Evolutionary conservation across 2,888 invertebrate genomes (phyloP).

Genomic region (Drosophila tripunctata): DNA sequence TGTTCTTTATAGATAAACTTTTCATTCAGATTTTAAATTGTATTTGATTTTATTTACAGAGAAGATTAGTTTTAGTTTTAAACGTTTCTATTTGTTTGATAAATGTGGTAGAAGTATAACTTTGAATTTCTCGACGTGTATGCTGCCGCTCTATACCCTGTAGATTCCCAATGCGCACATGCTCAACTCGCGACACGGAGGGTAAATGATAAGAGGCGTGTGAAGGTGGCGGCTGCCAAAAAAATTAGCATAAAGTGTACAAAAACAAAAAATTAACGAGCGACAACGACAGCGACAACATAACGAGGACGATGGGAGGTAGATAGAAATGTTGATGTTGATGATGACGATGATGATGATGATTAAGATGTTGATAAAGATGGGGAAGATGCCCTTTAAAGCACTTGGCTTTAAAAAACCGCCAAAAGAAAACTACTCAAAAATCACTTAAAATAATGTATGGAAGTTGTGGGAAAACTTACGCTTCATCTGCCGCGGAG

Average conservation of each 20-base stretch:
- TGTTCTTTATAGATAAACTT: no score
- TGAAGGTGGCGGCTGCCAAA: constrained; percentile 53
- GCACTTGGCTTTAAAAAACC: constrained; percentile 46
- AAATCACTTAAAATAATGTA: no score
- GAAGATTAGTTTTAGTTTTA: no score
- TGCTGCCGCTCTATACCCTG: constrained; percentile 8
- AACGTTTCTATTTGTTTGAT: no score
- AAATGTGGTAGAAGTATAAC: not conserved
- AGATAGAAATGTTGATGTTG: constrained; percentile 1
- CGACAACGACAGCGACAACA: constrained; percentile 47
- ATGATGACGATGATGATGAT: constrained; percentile 8
- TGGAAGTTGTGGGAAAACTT: constrained; percentile 60
- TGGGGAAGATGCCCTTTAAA: constrained; percentile 66
- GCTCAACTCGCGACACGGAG: constrained; percentile 38
- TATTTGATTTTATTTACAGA: no score
- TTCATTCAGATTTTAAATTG: no score
- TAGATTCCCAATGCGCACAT: constrained; percentile 26
- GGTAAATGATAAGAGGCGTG: constrained; percentile 38
- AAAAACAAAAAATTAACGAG: constrained; percentile 73
- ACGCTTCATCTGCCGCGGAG: constrained; percentile 84
- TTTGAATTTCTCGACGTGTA: not conserved
- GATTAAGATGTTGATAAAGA: constrained; percentile 15
- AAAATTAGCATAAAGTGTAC: constrained; percentile 73
- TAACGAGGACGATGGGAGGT: constrained; percentile 1
- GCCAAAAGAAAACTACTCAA: constrained; percentile 11